Evolutionary conservation across 2,113 vertebrate genomes (phyloP).

Genomic region (Theropithecus gelada): DNA sequence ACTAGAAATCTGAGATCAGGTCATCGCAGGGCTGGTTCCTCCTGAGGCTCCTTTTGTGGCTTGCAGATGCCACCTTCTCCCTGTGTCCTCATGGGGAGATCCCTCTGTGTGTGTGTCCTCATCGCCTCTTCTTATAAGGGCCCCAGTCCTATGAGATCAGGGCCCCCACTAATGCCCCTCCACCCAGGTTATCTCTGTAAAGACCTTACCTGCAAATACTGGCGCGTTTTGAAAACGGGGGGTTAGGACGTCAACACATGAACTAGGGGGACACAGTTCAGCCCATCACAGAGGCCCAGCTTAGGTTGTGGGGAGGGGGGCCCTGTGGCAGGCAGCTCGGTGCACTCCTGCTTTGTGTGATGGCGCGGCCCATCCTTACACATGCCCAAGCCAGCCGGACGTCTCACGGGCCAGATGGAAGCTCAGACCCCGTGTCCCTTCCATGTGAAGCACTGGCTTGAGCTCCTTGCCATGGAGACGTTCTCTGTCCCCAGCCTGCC

Average conservation of each 20-base stretch:
- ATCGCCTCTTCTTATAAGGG: background rate
- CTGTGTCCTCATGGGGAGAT: fast-evolving
- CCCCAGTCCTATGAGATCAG: fast-evolving
- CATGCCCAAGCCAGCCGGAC: background rate
- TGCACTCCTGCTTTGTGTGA: background rate
- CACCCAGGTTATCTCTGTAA: background rate
- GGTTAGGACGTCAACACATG: fast-evolving
- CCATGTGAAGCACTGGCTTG: background rate
- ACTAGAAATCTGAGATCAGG: background rate
- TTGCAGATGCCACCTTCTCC: fast-evolving
- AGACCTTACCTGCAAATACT: background rate
- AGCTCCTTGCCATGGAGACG: fast-evolving
- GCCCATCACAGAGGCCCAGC: no score
- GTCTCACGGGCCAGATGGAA: background rate
- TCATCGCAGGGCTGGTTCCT: fast-evolving
- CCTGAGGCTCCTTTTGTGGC: background rate
- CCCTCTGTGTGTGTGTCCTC: background rate
- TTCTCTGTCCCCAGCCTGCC: fast-evolving
- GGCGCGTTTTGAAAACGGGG: background rate
- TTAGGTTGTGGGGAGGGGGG: fast-evolving
- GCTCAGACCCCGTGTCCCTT: background rate
- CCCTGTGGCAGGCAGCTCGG: background rate
- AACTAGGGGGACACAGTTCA: fast-evolving
- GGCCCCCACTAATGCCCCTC: background rate
- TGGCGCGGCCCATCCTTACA: background rate